phyloP scores from a whole-genome alignment of 2,113 vertebrate genomes.

The Myotis yumanensis region DNA sequence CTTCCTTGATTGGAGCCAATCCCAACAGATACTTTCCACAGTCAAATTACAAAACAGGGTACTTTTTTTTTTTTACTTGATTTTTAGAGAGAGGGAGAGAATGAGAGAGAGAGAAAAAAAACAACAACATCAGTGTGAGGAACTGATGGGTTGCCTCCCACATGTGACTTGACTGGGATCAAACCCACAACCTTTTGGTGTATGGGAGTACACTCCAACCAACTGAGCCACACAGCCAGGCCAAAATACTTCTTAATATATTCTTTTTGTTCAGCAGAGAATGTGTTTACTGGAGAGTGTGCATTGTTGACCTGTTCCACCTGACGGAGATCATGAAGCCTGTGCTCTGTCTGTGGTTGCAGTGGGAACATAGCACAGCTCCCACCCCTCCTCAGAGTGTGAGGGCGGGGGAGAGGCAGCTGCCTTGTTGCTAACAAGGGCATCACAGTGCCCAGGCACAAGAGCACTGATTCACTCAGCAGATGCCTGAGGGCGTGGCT shows the following conservation, averaged over 20 bases:
- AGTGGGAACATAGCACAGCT: not conserved
- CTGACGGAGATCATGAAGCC: not conserved
- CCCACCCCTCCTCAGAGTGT: not conserved
- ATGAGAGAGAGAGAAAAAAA: not conserved
- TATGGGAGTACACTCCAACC: too few relatives aligned
- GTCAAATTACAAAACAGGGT: not conserved
- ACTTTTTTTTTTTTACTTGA: not conserved
- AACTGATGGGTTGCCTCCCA: not conserved
- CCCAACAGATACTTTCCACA: not conserved
- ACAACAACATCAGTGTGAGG: too few relatives aligned
- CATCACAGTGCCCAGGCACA: not conserved
- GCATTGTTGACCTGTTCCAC: not conserved
- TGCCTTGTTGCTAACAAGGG: not conserved
- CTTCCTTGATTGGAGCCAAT: slow-evolving; percentile 4
- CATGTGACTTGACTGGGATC: not conserved
- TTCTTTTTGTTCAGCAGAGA: not conserved
- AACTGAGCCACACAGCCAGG: too few relatives aligned
- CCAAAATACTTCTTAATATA: not conserved
- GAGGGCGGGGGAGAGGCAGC: not conserved
- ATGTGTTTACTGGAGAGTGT: not conserved
- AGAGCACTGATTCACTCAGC: not conserved
- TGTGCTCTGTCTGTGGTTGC: not conserved
- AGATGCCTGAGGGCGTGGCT: not conserved
- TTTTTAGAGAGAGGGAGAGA: not conserved
- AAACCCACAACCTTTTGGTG: not conserved